Base-by-base conservation (phyloP, 2,888 invertebrate genomes). In the Chloromyia formosa region DNA sequence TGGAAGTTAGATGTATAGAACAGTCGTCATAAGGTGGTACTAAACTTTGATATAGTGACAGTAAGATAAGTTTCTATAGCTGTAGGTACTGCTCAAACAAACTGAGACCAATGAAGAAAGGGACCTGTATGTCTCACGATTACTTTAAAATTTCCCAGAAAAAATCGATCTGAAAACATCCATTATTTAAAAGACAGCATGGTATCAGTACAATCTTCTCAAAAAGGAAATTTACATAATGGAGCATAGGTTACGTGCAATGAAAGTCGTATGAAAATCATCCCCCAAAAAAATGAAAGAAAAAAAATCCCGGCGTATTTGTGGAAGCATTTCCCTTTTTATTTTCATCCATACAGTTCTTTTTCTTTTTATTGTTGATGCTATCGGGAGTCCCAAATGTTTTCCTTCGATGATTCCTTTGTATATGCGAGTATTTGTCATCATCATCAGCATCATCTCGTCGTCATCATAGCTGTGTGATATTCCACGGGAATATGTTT, bases 141-240 rank as follows among this genome's bases (percentile, higher is more conserved):
- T 18, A 18, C 56, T 56, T 56, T 56, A 56, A 56, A 18, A 56
- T 56, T 56, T 20, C 20, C 5, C 4, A 18, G 20, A 10, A 18
- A 56, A 56, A 56, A 20, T 18, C 56, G 18, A 16, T 56, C 7
- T 4, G 18, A 56, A 56, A 56, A 56, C 10, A 56, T 20, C 56
- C 20, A 56, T 56, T 56, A 56, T 56, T 56, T 18, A 16, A 10
- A 56, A 56, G 56, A 56, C 56, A 7, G 3, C 27, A 35, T 35
- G 27, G 27, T 35, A 35, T 35, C 27, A 35, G 56, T 20, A 62
- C 40, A 62, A 10, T n/a, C 62, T 35, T 62, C 40, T 62, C 66
- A 66, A 66, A 64, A 58, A 71, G 40, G 56, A 71, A 58, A 71
- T 71, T 71, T 71, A 58, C 71, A 71, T 71, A 71, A 71, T 71